phyloP scores from a whole-genome alignment of 1,140 invertebrate genomes.

The Lucilia sericata region DNA sequence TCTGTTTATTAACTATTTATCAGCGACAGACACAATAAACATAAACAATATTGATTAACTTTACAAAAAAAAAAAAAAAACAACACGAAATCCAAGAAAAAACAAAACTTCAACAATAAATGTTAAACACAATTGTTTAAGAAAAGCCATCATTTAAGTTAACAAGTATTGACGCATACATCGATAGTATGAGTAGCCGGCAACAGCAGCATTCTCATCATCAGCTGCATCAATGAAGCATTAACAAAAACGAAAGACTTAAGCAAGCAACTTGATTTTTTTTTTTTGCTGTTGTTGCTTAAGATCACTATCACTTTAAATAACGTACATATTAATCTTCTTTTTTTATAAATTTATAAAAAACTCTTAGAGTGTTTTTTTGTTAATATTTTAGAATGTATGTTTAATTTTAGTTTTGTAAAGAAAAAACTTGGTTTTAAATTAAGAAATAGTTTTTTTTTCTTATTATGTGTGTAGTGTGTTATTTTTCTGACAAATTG shows the following conservation, averaged over 20 bases:
- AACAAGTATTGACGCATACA: background rate
- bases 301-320: background rate
- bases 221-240: background rate
- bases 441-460: no score
- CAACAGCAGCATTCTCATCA: no score
- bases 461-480: no score
- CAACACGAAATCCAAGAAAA: no score
- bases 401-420: no score
- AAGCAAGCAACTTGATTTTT: slow-evolving; percentile 8
- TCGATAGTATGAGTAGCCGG: background rate
- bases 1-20: background rate
- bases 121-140: slow-evolving; percentile 1
- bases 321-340: background rate
- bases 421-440: no score
- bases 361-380: background rate
- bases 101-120: background rate
- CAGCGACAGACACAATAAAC: background rate
- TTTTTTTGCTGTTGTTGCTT: background rate
- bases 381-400: no score
- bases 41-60: slow-evolving; percentile 5
- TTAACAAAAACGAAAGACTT: background rate
- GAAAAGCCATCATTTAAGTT: background rate
- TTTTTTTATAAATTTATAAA: background rate
- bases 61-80: background rate
- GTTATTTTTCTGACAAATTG: no score